A percentile compares a stretch with the other conserved stretches of the same genome.
phyloP scores from a whole-genome alignment of 2,113 vertebrate genomes.

The Protomyctophum bolini region DNA sequence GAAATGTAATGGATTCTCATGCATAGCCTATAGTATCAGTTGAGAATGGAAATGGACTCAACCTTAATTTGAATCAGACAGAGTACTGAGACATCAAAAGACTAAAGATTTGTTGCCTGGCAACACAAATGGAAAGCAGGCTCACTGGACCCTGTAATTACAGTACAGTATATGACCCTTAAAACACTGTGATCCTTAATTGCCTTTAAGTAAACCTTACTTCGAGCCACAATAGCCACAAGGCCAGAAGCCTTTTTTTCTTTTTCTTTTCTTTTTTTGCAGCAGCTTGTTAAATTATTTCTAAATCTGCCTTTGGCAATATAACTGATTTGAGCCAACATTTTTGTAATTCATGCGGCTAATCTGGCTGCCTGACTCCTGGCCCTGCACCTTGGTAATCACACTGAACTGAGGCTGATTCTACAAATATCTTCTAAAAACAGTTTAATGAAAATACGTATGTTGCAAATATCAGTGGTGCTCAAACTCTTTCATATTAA shows the following conservation, averaged over 20 bases:
- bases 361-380: too few species aligned
- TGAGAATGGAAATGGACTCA: neutral
- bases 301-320: conserved; percentile 13
- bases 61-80: conserved; percentile 4
- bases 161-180: conserved; percentile 5
- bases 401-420: too few species aligned
- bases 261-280: neutral
- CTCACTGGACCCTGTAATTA: neutral
- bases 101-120: conserved; percentile 5
- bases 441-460: too few species aligned
- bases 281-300: neutral
- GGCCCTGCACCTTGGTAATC: too few species aligned
- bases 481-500: too few species aligned
- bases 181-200: conserved; percentile 1
- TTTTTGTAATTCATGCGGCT: too few species aligned
- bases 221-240: neutral
- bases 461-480: too few species aligned
- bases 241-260: neutral
- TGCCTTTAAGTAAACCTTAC: conserved; percentile 1
- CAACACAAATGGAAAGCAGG: conserved; percentile 16
- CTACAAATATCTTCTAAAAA: too few species aligned
- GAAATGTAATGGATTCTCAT: neutral
- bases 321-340: conserved; percentile 9
- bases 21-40: neutral
- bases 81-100: neutral